Evolutionary conservation across 2,797 vertebrate genomes (phyloP).

Genomic region (Tinamus major): DNA sequence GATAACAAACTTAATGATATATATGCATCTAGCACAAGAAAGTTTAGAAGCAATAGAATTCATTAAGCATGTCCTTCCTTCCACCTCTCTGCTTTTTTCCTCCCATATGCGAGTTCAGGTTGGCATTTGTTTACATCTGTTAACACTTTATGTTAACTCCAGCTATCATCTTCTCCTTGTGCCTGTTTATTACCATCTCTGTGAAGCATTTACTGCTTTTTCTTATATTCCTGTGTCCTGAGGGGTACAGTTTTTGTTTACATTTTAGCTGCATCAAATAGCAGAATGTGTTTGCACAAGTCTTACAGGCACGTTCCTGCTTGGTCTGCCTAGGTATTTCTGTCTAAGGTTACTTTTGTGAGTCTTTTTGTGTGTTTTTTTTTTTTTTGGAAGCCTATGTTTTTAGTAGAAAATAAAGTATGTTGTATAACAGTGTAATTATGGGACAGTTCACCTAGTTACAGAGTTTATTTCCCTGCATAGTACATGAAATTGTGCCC

Average conservation of each 20-base stretch:
- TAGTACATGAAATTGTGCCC: neutral
- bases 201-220: neutral
- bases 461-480: neutral
- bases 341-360: neutral
- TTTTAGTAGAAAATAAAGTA: neutral
- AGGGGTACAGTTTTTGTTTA: slow-evolving; percentile 28
- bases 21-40: neutral
- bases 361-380: neutral
- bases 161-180: neutral
- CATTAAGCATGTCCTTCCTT: neutral
- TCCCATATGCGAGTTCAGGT: neutral
- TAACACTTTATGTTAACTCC: neutral
- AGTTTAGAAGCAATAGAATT: neutral
- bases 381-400: neutral
- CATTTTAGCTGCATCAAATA: neutral
- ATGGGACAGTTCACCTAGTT: neutral
- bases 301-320: neutral
- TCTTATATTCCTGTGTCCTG: neutral
- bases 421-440: neutral
- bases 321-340: neutral
- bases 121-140: neutral
- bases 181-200: neutral
- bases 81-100: neutral
- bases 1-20: neutral
- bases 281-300: slow-evolving; percentile 19